A percentile compares a stretch with the other conserved stretches of the same genome.
These are phyloP conservation scores for Pegoplata infirma DNA, from an alignment of 2,888 invertebrate genomes.

Conservation along the genomic window DNA sequence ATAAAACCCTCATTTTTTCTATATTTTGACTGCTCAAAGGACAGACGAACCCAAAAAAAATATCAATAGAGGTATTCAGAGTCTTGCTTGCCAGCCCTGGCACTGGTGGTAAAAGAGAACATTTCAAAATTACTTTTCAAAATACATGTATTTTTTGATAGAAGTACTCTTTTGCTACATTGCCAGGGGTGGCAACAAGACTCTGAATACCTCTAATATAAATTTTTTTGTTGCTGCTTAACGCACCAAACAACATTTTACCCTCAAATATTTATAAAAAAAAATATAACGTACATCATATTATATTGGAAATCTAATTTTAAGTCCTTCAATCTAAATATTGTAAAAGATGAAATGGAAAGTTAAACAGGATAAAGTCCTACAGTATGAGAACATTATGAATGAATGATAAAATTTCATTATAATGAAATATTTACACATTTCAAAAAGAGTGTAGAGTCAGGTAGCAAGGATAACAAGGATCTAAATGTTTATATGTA, in stretches of 20 bases:
- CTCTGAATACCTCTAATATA: too few relatives aligned
- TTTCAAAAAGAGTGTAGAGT: conserved; percentile 14
- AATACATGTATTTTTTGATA: too few relatives aligned
- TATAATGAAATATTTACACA: conserved; percentile 37
- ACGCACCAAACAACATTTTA: conserved; percentile 44
- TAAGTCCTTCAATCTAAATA: conserved; percentile 1
- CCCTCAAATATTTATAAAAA: conserved; percentile 40
- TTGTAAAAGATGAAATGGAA: conserved; percentile 54
- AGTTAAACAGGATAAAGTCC: conserved; percentile 13
- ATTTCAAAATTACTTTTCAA: too few relatives aligned
- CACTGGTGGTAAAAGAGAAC: too few relatives aligned
- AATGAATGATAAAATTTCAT: conserved; percentile 46
- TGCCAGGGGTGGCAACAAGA: too few relatives aligned
- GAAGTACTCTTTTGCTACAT: too few relatives aligned
- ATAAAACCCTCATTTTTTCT: conserved; percentile 64
- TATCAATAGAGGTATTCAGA: too few relatives aligned
- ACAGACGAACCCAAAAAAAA: conserved; percentile 30
- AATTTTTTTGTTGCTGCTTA: conserved; percentile 13
- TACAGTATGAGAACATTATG: not conserved
- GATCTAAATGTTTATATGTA: not conserved
- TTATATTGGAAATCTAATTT: conserved; percentile 48
- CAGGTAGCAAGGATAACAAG: conserved; percentile 4
- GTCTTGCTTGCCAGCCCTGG: too few relatives aligned
- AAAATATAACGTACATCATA: too few relatives aligned
- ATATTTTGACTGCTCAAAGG: conserved; percentile 35